phyloP scores from a whole-genome alignment of 1,140 invertebrate genomes.

The Odontomachus brunneus region DNA sequence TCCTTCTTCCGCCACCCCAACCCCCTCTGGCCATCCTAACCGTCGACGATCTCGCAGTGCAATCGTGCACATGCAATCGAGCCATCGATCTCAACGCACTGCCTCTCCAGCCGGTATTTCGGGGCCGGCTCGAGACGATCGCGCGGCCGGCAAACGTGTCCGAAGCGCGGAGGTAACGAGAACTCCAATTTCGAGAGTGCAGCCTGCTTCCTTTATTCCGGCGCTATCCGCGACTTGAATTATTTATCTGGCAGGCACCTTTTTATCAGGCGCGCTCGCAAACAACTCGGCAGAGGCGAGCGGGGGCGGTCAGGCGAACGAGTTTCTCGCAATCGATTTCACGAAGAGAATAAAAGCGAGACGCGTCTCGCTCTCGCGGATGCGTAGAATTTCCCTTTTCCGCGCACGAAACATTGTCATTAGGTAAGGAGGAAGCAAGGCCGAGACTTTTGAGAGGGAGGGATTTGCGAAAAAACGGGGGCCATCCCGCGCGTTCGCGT shows the following conservation, averaged over 20 bases:
- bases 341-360: constrained; percentile 38
- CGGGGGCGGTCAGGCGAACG: constrained; percentile 11
- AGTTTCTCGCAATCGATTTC: constrained; percentile 57
- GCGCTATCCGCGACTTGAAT: constrained; percentile 67
- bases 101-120: constrained; percentile 33
- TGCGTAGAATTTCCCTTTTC: constrained; percentile 42
- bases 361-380: constrained; percentile 21
- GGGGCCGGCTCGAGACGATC: constrained; percentile 24
- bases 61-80: constrained; percentile 41
- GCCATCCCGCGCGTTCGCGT: not conserved
- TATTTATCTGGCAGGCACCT: constrained; percentile 60
- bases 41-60: constrained; percentile 20
- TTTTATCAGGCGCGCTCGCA: constrained; percentile 45
- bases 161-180: constrained; percentile 19
- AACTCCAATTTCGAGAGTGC: constrained; percentile 61
- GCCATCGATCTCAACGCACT: constrained; percentile 39
- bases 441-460: not conserved
- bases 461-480: constrained; percentile 35
- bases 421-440: not conserved
- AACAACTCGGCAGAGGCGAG: not conserved
- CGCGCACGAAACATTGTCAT: not conserved
- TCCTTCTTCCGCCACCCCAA: constrained; percentile 15
- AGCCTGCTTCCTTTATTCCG: constrained; percentile 58
- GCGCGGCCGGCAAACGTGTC: constrained; percentile 33
- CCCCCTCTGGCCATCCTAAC: not conserved